Conservation (phyloP, 2,888 invertebrate species). For the Cosmia trapezina region DNA sequence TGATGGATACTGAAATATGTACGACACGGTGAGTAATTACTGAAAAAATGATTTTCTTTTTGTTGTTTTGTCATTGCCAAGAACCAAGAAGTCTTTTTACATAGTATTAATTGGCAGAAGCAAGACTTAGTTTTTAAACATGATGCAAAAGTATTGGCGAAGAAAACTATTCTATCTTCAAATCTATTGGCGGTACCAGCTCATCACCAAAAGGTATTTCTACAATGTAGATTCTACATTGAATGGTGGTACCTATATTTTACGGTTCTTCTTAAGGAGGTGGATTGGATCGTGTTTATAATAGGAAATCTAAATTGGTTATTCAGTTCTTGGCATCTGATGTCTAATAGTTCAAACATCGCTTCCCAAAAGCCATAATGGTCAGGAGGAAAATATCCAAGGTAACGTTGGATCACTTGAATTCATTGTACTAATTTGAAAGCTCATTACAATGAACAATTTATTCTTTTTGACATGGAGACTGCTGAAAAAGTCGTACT, state of each 20-base stretch:
- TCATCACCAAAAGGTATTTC: background rate
- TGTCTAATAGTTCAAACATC: background rate
- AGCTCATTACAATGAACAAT: background rate
- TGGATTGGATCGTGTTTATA: background rate
- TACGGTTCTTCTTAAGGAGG: background rate
- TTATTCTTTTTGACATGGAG: too few relatives aligned
- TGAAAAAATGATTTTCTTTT: conserved; percentile 19
- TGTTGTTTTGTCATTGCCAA: conserved; percentile 30
- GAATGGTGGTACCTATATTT: too few relatives aligned
- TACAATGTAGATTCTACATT: background rate
- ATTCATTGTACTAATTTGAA: background rate
- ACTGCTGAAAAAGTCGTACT: too few relatives aligned
- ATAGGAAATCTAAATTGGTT: background rate
- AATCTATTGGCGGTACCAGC: conserved; percentile 12
- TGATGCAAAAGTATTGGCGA: conserved; percentile 11
- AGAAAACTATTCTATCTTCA: background rate
- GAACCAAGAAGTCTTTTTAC: background rate
- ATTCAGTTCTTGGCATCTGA: conserved; percentile 3
- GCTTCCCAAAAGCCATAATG: background rate
- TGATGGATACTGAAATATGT: conserved; percentile 45
- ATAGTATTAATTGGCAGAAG: conserved; percentile 14
- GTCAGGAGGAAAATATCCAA: background rate
- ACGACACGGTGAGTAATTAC: conserved; percentile 50
- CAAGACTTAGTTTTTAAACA: background rate
- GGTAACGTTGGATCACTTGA: background rate